phyloP scores from a whole-genome alignment of 1,140 invertebrate genomes.

The Atta texana region DNA sequence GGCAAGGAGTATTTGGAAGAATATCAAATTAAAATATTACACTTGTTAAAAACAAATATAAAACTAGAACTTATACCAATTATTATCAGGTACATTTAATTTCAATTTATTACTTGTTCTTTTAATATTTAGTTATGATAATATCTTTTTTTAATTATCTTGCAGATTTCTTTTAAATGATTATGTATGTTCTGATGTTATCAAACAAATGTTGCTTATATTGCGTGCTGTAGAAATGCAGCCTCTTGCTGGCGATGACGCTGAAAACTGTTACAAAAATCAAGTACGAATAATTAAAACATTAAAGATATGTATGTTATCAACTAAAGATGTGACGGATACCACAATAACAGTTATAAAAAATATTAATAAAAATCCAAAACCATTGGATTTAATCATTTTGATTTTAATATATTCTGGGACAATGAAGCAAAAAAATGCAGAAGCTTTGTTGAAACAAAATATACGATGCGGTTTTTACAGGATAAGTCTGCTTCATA shows the following conservation, averaged over 20 bases:
- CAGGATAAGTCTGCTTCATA: constrained; percentile 74
- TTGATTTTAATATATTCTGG: constrained; percentile 76
- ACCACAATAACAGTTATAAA: constrained; percentile 76
- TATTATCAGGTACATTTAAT: constrained; percentile 77
- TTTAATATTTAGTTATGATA: background rate
- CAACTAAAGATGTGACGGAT: constrained; percentile 77
- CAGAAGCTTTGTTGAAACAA: constrained; percentile 77
- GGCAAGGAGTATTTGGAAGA: constrained; percentile 81
- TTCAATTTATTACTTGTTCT: constrained; percentile 32
- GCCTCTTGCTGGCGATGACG: constrained; percentile 75
- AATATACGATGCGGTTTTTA: constrained; percentile 82
- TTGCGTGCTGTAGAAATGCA: constrained; percentile 80
- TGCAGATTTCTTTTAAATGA: constrained; percentile 80
- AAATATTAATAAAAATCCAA: constrained; percentile 74
- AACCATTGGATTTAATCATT: constrained; percentile 82
- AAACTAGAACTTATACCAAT: constrained; percentile 77
- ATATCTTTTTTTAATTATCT: constrained; percentile 33
- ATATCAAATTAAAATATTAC: constrained; percentile 77
- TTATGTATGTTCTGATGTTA: constrained; percentile 69
- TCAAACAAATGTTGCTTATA: constrained; percentile 77
- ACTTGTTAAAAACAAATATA: constrained; percentile 76
- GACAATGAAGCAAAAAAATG: constrained; percentile 77
- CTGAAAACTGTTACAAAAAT: constrained; percentile 79
- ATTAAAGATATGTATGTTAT: constrained; percentile 78
- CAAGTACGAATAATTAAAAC: constrained; percentile 79